A percentile compares a stretch with the other conserved stretches of the same genome.
phyloP scores from a whole-genome alignment of 2,797 vertebrate genomes.

The Antrozous pallidus region DNA sequence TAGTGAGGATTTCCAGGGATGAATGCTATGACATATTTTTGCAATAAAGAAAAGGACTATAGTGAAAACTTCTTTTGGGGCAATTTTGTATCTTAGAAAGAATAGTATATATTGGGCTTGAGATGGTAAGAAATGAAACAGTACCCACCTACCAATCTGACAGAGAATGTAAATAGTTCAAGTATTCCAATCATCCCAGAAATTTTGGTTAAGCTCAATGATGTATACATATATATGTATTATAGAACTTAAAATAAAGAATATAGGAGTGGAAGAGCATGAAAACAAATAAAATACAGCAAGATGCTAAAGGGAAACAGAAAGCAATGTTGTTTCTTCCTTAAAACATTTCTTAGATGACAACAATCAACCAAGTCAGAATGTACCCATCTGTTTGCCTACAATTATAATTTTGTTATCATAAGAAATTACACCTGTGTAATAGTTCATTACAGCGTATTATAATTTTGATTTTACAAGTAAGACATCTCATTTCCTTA shows the following conservation, averaged over 20 bases:
- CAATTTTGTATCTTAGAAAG: not conserved
- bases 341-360: constrained; percentile 1
- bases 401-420: constrained; percentile 52
- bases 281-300: not conserved
- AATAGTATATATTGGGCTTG: not conserved
- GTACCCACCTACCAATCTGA: not conserved
- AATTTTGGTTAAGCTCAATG: not conserved
- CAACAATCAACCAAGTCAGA: constrained; percentile 2
- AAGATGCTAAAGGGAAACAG: not conserved
- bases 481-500: not conserved
- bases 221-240: not conserved
- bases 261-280: not conserved
- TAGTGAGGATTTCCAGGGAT: not conserved
- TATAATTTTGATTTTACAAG: constrained; percentile 44
- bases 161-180: not conserved
- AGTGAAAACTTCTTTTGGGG: not conserved
- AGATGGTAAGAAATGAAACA: not conserved
- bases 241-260: not conserved
- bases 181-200: not conserved
- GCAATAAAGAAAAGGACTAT: not conserved
- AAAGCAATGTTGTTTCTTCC: not conserved
- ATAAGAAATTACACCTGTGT: constrained; percentile 53
- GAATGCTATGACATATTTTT: not conserved
- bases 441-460: constrained; percentile 43
- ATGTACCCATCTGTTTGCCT: constrained; percentile 36